Conservation (phyloP, 2,797 vertebrate genomes). For the Gobionotothen gibberifrons region DNA sequence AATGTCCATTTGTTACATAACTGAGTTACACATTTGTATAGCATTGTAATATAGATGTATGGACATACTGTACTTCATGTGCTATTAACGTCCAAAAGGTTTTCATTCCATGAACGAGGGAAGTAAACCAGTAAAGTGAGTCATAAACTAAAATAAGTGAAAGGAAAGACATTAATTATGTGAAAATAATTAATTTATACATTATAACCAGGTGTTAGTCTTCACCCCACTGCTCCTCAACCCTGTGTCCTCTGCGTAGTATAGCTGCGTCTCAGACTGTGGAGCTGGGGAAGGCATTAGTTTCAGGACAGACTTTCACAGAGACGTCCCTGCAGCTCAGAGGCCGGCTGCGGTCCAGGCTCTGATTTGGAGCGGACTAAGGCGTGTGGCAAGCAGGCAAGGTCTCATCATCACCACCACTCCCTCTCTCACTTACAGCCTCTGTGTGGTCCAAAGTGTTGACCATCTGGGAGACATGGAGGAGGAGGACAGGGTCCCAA, state of each 20-base stretch:
- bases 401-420: constrained; percentile 57
- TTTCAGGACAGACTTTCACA: constrained; percentile 41
- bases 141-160: neutral
- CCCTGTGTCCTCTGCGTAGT: constrained; percentile 9
- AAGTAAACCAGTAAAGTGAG: neutral
- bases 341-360: constrained; percentile 40
- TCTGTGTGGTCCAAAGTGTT: constrained; percentile 70
- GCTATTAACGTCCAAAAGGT: neutral
- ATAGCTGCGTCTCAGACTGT: constrained; percentile 29
- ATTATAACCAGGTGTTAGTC: neutral
- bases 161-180: neutral
- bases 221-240: constrained; percentile 18
- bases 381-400: constrained; percentile 64
- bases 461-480: constrained; percentile 70
- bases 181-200: neutral
- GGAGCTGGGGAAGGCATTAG: constrained; percentile 66
- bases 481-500: constrained; percentile 65
- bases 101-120: neutral
- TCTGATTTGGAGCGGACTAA: constrained; percentile 43
- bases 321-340: constrained; percentile 52
- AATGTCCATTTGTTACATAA: constrained; percentile 5
- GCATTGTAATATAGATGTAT: neutral
- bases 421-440: constrained; percentile 34
- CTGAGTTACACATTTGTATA: neutral
- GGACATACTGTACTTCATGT: neutral